Evolutionary conservation across 2,113 vertebrate species (phyloP), one percentile per base, ranked within the genome.

Genomic region (Strigops habroptila): DNA sequence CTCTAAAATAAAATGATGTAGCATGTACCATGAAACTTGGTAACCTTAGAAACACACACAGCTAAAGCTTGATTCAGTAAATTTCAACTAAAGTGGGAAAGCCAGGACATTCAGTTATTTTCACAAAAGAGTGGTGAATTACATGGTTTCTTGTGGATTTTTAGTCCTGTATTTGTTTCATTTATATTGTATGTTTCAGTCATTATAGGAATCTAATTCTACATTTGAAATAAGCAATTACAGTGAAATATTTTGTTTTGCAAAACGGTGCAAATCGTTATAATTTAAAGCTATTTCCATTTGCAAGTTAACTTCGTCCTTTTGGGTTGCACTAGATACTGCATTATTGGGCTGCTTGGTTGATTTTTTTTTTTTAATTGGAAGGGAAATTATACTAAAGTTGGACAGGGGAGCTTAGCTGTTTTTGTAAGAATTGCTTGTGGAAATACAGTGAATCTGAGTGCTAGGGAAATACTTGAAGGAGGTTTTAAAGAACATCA

Each of bases 41-140:
- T 85, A 91, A 85, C 78, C 82, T 59, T 87, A 76, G 78, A 93
- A 82, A 76, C 33, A 88, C 59, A 35, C 43, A 75, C 24, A 91
- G 63, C 27, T 65, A 63, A 33, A 3, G 1, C 44, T 91, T 62
- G 8, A 39, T 85, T 80, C 53, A 62, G 23, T 60, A 64, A 79
- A 53, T 44, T 91, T 64, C 23, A 75, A 3, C 43, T 70, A 27
- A 71, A 75, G 41, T 59, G 76, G 19, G 33, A 76, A 18, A 82
- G 33, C 17, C 64, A 59, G 24, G 65, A 52, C 9, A 9, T 63
- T 70, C 49, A 14, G 19, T 62, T 65, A 19, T 44, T 82, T 90
- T 70, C 28, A 44, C 19, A 73, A 41, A 84, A 65, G 22, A 53
- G 15, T 25, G 27, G 48, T 44, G 12, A 39, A 48, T 74, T 71